Conservation (phyloP, 2,113 vertebrate genomes). For the Ahaetulla prasina region DNA sequence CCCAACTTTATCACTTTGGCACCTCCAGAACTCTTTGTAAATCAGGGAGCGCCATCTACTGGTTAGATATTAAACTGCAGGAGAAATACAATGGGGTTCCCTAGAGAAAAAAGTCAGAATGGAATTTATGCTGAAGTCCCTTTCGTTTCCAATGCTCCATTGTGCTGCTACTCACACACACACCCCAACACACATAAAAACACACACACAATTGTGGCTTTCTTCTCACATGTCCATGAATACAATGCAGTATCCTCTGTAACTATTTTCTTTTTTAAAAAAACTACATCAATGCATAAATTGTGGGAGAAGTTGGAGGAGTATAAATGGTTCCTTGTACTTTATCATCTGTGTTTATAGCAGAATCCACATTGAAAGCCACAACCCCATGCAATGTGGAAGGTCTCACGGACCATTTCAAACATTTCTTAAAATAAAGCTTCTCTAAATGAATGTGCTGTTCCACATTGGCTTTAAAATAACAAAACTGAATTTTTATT, state of each 20-base stretch:
- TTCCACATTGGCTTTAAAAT: not conserved
- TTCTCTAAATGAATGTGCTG: not conserved
- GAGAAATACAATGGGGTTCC: not conserved
- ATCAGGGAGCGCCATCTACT: conserved; percentile 5
- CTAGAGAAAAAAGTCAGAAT: not conserved
- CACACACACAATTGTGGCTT: not conserved
- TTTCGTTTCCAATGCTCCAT: not conserved
- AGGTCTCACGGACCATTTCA: not conserved
- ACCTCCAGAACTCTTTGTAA: not conserved
- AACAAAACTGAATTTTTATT: not conserved
- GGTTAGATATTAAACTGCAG: not conserved
- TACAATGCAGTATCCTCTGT: not conserved
- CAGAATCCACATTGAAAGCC: not conserved
- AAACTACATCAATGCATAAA: not conserved
- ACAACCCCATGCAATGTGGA: not conserved
- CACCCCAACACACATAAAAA: not conserved
- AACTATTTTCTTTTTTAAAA: no score
- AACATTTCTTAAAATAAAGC: not conserved
- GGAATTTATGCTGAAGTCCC: not conserved
- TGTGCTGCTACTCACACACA: not conserved
- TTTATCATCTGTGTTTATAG: not conserved
- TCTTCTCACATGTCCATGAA: not conserved
- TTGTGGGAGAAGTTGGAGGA: not conserved
- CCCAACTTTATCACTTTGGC: not conserved
- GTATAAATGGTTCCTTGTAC: not conserved